phyloP scores from a whole-genome alignment of 2,888 invertebrate species.

The Nasonia oneida region DNA sequence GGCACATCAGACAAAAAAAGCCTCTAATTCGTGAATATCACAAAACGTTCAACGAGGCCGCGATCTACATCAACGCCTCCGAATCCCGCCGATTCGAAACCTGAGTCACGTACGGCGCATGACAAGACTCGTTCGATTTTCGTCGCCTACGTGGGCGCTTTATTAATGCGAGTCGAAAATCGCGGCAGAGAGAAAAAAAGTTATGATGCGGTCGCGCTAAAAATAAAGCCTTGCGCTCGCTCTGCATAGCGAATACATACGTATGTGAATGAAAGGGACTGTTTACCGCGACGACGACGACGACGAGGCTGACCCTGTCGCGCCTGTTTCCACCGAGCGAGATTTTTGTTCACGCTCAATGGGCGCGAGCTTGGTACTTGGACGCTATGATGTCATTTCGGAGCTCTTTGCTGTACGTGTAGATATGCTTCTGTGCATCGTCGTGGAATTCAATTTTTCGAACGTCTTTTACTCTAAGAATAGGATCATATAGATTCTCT shows the following conservation, averaged over 20 bases:
- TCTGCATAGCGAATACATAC: background rate
- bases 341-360: background rate
- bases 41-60: constrained; percentile 2
- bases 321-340: background rate
- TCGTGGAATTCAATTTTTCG: background rate
- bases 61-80: constrained; percentile 3
- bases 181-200: background rate
- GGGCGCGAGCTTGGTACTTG: background rate
- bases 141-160: background rate
- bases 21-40: constrained; percentile 3
- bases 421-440: background rate
- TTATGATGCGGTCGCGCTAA: constrained; percentile 8
- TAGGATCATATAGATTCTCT: background rate
- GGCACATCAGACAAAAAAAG: background rate
- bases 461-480: background rate
- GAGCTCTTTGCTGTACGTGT: background rate
- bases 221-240: background rate
- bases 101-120: constrained; percentile 1
- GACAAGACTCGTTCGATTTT: constrained; percentile 13
- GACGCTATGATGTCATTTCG: constrained; percentile 1
- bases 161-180: constrained; percentile 6
- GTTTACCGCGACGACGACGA: background rate
- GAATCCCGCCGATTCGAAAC: background rate
- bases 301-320: constrained; percentile 6
- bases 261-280: constrained; percentile 3